Conservation (phyloP, 2,888 invertebrate genomes). For the Aradus depressus region DNA sequence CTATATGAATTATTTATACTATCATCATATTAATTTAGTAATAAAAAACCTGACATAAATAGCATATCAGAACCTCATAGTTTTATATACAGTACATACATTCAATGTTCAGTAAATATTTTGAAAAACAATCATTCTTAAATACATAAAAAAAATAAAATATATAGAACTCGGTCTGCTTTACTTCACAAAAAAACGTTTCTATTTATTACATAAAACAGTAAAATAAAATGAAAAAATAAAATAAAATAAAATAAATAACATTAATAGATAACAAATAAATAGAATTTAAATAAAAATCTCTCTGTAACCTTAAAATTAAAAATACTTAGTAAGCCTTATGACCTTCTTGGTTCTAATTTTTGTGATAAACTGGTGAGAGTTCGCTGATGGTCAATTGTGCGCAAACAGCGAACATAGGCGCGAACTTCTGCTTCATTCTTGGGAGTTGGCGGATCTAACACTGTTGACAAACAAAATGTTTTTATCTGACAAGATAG, state of each 20-base stretch:
- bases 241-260: not conserved
- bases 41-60: no score
- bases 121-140: no score
- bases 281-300: not conserved
- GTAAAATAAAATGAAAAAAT: not conserved
- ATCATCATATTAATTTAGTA: no score
- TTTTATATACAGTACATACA: no score
- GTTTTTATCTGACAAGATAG: no score
- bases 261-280: not conserved
- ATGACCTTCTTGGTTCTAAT: slow-evolving; percentile 53
- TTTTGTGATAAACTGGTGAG: slow-evolving; percentile 68
- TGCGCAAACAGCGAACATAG: slow-evolving; percentile 59
- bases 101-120: no score
- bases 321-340: slow-evolving; percentile 25
- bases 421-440: slow-evolving; percentile 56
- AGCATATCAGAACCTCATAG: no score
- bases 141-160: no score
- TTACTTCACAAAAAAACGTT: no score
- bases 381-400: slow-evolving; percentile 68
- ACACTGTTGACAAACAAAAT: slow-evolving; percentile 44
- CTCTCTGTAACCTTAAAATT: not conserved
- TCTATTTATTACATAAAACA: no score
- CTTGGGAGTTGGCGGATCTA: slow-evolving; percentile 59
- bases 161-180: no score
- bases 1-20: no score